Evolutionary conservation across 2,888 invertebrate species (phyloP), one percentile per base, ranked within the genome.

Genomic region (Ophion costatus): DNA sequence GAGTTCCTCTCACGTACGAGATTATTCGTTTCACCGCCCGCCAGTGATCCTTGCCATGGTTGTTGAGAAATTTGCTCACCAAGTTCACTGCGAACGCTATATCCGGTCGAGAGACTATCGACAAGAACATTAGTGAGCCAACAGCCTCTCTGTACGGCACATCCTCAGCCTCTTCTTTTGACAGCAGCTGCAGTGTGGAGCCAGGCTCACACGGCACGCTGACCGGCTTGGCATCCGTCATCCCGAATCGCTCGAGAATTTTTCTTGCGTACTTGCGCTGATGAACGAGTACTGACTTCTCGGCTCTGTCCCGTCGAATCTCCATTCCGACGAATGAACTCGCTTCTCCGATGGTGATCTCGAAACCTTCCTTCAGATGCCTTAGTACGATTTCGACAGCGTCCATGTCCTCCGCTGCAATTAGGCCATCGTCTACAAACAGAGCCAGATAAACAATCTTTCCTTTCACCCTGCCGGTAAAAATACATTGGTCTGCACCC

Each of bases 271-370:
- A 87, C 59, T 81, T 45, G 61, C 74, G 80, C 84, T 89, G 88
- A 73, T 87, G 84, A 7, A 88, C 64, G 64, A 79, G 78, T 61
- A 88, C 71, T 2, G 73, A 83, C 73, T 86, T 77, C 14, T 75
- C 45, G 0, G 3, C 45, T 51, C 87, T 56, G 80, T 87, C 74
- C 63, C 88, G 81, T 22, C 81, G 76, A 38, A 88, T 87, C 70
- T 88, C 83, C 70, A 89, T 20, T 22, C 86, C 86, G n/a, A 75
- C 81, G 77, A 59, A 78, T 24, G 64, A 42, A 45, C 71, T 80
- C 6, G 84, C 63, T 42, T 88, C 86, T 11, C 82, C 85, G 3
- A 86, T n/a, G 5, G 85, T 87, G 6, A 89, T 84, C 51, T 87
- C 76, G 73, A 89, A 87, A 4, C 24, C 66, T 22, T 82, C 61